Conservation (phyloP, 2,888 invertebrate species). For the Spilosoma lubricipeda region DNA sequence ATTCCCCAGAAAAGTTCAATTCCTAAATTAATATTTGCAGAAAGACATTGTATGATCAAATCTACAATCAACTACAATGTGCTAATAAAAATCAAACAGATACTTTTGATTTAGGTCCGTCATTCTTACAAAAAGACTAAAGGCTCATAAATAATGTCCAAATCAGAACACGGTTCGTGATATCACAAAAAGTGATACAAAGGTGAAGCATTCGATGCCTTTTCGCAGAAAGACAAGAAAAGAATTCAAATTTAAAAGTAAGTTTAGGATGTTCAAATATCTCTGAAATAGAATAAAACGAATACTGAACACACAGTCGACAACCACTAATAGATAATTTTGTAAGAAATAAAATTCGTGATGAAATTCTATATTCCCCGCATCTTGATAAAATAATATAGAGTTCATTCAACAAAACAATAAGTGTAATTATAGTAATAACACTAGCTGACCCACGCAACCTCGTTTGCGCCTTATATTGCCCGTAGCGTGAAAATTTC, state of each 20-base stretch:
- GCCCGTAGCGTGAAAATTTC: too few relatives aligned
- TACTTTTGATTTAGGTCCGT: slow-evolving; percentile 28
- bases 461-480: too few relatives aligned
- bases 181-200: slow-evolving; percentile 85
- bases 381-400: not conserved
- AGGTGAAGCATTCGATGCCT: slow-evolving; percentile 84
- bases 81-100: slow-evolving; percentile 18
- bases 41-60: not conserved
- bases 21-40: not conserved
- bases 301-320: slow-evolving; percentile 66
- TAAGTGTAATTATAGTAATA: slow-evolving; percentile 50
- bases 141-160: slow-evolving; percentile 77
- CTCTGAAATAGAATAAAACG: slow-evolving; percentile 73
- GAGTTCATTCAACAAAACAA: slow-evolving; percentile 26
- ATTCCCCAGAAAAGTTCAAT: too few relatives aligned
- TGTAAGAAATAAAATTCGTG: slow-evolving; percentile 51
- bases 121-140: slow-evolving; percentile 60
- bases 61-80: not conserved
- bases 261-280: slow-evolving; percentile 74
- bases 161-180: slow-evolving; percentile 74
- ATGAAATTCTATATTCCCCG: slow-evolving; percentile 25
- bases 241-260: slow-evolving; percentile 83
- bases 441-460: too few relatives aligned
- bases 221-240: slow-evolving; percentile 83
- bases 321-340: slow-evolving; percentile 56